Percentiles rank a stretch among this genome's conserved stretches.
phyloP scores from a whole-genome alignment of 2,888 invertebrate genomes.

The Tenthredo distinguenda region DNA sequence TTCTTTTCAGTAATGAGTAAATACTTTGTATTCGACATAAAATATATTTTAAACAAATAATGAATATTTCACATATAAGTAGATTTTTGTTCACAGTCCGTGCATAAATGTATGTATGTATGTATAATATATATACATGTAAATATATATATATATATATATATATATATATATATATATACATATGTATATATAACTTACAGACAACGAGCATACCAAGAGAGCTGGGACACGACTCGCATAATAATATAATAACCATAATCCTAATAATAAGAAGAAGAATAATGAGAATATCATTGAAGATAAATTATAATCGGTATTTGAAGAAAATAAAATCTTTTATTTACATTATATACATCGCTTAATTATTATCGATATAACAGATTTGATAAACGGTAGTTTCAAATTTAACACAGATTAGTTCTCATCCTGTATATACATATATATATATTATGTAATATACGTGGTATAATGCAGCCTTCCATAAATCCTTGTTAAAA shows the following conservation, averaged over 20 bases:
- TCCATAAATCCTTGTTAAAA: background rate
- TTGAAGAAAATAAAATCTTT: conserved; percentile 61
- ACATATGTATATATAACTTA: background rate
- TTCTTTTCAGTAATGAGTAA: background rate
- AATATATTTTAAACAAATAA: background rate
- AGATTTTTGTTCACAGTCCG: background rate
- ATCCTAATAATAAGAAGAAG: background rate
- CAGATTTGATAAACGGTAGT: background rate
- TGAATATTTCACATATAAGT: background rate
- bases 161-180: background rate
- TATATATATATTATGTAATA: background rate
- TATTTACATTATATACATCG: conserved; percentile 71
- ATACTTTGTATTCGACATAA: background rate
- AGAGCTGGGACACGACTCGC: conserved; percentile 66
- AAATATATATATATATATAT: background rate
- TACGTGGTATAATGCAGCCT: background rate
- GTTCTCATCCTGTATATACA: conserved; percentile 6
- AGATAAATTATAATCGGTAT: conserved; percentile 22
- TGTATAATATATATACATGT: background rate
- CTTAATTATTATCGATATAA: conserved; percentile 15
- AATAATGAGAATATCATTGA: conserved; percentile 30
- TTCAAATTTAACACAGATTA: conserved; percentile 27
- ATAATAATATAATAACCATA: background rate
- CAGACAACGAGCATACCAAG: conserved; percentile 44
- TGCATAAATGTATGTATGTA: background rate